Conservation (phyloP, 2,113 vertebrate genomes). For the Dipodomys stephensi region DNA sequence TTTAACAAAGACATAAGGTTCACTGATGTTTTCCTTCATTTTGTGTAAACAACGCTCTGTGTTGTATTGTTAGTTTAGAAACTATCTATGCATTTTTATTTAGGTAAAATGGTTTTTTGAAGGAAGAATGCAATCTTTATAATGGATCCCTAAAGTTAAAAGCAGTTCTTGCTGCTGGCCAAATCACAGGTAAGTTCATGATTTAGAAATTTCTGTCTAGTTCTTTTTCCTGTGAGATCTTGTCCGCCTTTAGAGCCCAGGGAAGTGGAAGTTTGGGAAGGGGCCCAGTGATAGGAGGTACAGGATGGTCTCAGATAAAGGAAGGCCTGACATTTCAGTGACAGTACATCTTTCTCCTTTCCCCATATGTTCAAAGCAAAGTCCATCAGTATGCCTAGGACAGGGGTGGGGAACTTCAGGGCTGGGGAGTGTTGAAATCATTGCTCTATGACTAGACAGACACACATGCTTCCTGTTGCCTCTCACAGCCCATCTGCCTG, state of each 20-base stretch:
- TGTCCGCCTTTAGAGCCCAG: not conserved
- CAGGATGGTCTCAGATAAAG: not conserved
- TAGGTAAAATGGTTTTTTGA: not conserved
- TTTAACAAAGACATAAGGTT: not conserved
- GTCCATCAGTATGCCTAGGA: no score
- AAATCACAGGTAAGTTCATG: not conserved
- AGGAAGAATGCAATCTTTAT: not conserved
- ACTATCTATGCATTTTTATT: not conserved
- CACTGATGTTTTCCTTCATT: not conserved
- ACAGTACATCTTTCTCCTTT: no score
- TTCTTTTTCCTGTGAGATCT: not conserved
- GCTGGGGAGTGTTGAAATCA: no score
- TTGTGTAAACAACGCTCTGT: not conserved
- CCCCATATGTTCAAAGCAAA: no score
- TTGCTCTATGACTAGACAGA: no score
- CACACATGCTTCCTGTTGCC: no score
- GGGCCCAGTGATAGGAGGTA: not conserved
- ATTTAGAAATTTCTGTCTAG: not conserved
- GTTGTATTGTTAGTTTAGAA: not conserved
- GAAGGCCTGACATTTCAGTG: not conserved
- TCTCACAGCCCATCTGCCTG: no score
- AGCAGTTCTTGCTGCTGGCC: not conserved
- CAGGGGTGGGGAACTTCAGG: no score
- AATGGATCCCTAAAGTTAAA: not conserved
- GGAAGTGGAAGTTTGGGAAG: not conserved